Conservation (phyloP, 2,888 invertebrate species). For the Penaeus monodon region DNA sequence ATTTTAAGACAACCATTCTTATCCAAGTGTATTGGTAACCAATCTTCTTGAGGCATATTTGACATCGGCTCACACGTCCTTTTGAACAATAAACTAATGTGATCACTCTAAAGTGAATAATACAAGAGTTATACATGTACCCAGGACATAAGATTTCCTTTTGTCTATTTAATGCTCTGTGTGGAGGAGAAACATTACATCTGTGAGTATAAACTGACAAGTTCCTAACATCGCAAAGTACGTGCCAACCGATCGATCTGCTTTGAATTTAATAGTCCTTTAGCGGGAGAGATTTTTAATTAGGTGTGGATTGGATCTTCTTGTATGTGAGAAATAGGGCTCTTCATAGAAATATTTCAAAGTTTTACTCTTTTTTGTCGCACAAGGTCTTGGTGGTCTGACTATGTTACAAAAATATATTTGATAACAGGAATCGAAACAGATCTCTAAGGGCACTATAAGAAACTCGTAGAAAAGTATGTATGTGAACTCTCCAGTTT, state of each 20-base stretch:
- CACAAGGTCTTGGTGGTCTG: constrained; percentile 26
- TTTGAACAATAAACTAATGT: constrained; percentile 39
- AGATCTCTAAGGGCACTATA: constrained; percentile 62
- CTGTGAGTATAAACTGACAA: constrained; percentile 61
- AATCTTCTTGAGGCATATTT: not conserved
- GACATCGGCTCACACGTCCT: constrained; percentile 29
- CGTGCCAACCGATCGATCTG: constrained; percentile 60
- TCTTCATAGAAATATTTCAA: too few species aligned
- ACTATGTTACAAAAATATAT: constrained; percentile 52
- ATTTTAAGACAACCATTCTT: not conserved
- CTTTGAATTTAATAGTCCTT: constrained; percentile 55
- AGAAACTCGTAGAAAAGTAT: constrained; percentile 60
- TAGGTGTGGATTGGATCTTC: too few species aligned
- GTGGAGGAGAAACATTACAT: constrained; percentile 61
- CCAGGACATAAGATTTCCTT: constrained; percentile 48
- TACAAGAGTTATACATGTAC: constrained; percentile 35
- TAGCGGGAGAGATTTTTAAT: constrained; percentile 41
- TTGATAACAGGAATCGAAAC: constrained; percentile 54
- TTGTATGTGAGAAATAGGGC: too few species aligned
- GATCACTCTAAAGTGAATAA: constrained; percentile 15
- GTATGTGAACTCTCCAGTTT: constrained; percentile 61
- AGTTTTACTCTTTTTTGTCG: too few species aligned
- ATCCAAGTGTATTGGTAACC: too few species aligned
- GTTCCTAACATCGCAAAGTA: constrained; percentile 63
- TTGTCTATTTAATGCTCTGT: constrained; percentile 53